Conservation (phyloP, 2,797 vertebrate species). For the Rhabdophis nuchalis region DNA sequence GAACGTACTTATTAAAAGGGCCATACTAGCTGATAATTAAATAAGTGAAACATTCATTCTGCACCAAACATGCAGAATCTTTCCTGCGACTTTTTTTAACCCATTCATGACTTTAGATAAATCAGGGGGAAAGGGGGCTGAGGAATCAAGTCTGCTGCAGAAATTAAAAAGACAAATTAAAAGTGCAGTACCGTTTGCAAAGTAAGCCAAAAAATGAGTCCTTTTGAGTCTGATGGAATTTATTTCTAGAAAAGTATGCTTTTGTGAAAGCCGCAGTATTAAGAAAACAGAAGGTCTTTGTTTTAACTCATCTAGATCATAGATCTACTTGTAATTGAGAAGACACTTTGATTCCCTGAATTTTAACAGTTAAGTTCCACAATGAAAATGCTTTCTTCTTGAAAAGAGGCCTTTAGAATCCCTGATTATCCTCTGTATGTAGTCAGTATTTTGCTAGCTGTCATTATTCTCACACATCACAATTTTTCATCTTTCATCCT, state of each 20-base stretch:
- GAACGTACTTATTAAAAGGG: not conserved
- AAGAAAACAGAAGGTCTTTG: not conserved
- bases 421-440: not conserved
- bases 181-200: not conserved
- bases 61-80: not conserved
- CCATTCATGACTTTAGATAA: not conserved
- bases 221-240: not conserved
- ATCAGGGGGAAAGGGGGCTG: not conserved
- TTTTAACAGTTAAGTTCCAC: not conserved
- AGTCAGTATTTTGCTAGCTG: not conserved
- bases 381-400: not conserved
- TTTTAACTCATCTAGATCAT: not conserved
- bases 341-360: not conserved
- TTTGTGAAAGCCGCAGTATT: not conserved
- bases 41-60: not conserved
- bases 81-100: not conserved
- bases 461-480: not conserved
- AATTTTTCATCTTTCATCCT: not conserved
- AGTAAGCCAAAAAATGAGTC: not conserved
- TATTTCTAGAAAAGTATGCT: not conserved
- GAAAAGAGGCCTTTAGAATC: not conserved
- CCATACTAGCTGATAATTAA: not conserved
- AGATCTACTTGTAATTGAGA: not conserved
- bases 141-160: not conserved
- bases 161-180: not conserved